A percentile compares a stretch with the other conserved stretches of the same genome.
phyloP scores from a whole-genome alignment of 1,140 invertebrate species.

The Sarcophaga bullata region DNA sequence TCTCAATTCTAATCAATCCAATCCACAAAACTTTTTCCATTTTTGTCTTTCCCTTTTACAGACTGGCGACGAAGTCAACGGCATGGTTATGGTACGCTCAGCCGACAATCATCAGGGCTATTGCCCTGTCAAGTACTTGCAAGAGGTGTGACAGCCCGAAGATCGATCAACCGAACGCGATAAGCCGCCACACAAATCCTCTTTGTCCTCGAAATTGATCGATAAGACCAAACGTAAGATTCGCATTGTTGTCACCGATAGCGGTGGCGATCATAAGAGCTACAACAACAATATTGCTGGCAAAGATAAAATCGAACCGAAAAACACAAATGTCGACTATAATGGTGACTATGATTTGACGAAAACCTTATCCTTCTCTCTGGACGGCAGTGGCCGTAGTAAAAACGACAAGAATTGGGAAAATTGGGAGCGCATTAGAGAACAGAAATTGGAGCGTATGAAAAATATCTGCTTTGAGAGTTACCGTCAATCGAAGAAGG shows the following conservation, averaged over 20 bases:
- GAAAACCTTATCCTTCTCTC: slow-evolving; percentile 11
- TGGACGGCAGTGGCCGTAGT: slow-evolving; percentile 51
- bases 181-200: slow-evolving; percentile 55
- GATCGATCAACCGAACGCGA: slow-evolving; percentile 58
- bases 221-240: slow-evolving; percentile 66
- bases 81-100: slow-evolving; percentile 92
- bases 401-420: slow-evolving; percentile 66
- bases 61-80: slow-evolving; percentile 89
- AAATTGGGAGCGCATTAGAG: slow-evolving; percentile 65
- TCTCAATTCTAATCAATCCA: neutral
- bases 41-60: slow-evolving; percentile 30
- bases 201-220: slow-evolving; percentile 54
- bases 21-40: neutral
- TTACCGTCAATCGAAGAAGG: slow-evolving; percentile 64
- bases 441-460: slow-evolving; percentile 64
- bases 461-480: slow-evolving; percentile 65
- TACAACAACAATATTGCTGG: slow-evolving; percentile 38
- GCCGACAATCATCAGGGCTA: slow-evolving; percentile 85
- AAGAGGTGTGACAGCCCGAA: slow-evolving; percentile 82
- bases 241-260: slow-evolving; percentile 63
- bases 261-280: slow-evolving; percentile 39
- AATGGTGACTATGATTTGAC: slow-evolving; percentile 51
- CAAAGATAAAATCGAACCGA: slow-evolving; percentile 41
- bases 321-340: slow-evolving; percentile 61
- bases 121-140: slow-evolving; percentile 84